phyloP scores from a whole-genome alignment of 2,888 invertebrate genomes.

The Drosophila mimica region DNA sequence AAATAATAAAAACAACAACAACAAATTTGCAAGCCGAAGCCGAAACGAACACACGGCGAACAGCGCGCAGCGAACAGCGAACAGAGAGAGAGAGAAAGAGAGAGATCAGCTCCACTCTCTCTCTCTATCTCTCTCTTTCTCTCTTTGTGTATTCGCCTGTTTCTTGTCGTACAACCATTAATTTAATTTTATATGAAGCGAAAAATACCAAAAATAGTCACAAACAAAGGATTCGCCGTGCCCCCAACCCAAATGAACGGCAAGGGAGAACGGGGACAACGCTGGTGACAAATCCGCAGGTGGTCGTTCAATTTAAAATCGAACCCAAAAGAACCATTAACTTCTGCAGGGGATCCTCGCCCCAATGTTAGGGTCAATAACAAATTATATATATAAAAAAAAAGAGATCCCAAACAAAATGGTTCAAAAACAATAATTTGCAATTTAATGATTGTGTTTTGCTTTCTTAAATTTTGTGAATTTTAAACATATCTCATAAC shows the following conservation, averaged over 20 bases:
- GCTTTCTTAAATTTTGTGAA: not conserved
- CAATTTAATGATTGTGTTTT: slow-evolving; percentile 7
- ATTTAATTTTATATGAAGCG: slow-evolving; percentile 15
- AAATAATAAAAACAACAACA: not conserved
- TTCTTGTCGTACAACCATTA: slow-evolving; percentile 10
- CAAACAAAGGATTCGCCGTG: slow-evolving; percentile 47
- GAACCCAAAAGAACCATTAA: slow-evolving; percentile 7
- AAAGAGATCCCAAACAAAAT: slow-evolving; percentile 1
- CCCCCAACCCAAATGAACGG: not conserved
- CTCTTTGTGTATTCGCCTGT: slow-evolving; percentile 9
- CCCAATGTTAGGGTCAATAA: slow-evolving; percentile 48
- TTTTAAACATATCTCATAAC: slow-evolving; percentile 16
- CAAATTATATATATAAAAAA: slow-evolving; percentile 17
- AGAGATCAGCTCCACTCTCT: not conserved
- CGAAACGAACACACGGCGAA: slow-evolving; percentile 18
- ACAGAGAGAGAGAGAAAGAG: not conserved
- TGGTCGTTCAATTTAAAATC: slow-evolving; percentile 21
- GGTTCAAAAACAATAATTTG: slow-evolving; percentile 13
- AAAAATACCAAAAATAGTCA: slow-evolving; percentile 40
- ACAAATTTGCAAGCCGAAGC: slow-evolving; percentile 33
- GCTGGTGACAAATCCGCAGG: slow-evolving; percentile 39
- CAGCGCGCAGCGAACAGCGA: slow-evolving; percentile 7
- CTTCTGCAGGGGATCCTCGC: slow-evolving; percentile 3
- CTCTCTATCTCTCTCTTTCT: not conserved
- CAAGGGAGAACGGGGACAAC: not conserved